Percentiles rank a stretch among this genome's conserved stretches.
phyloP scores from a whole-genome alignment of 2,888 invertebrate genomes.

The Altica lythri region DNA sequence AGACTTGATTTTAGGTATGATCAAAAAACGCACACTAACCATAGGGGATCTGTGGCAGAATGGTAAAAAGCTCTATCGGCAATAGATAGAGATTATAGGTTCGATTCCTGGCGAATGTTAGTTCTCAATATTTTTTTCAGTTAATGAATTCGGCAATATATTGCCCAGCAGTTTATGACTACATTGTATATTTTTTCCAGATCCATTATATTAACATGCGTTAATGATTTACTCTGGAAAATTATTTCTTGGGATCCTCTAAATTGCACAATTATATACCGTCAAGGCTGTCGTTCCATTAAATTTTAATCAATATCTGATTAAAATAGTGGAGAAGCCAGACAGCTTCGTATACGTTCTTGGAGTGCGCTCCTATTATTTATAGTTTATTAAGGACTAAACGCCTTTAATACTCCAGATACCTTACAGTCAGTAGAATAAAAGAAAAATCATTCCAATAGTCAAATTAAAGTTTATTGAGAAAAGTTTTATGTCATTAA shows the following conservation, averaged over 20 bases:
- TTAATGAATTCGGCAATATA: no score
- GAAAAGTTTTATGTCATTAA: no score
- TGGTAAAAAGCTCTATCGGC: no score
- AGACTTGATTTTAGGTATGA: no score
- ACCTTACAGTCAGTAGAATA: background rate
- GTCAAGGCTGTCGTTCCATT: conserved; percentile 7
- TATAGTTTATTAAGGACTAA: conserved; percentile 14
- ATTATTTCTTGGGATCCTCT: conserved; percentile 2
- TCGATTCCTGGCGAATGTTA: no score
- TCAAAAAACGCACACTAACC: no score
- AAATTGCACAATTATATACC: conserved; percentile 11
- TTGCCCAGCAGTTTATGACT: background rate
- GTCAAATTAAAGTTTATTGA: no score
- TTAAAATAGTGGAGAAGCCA: conserved; percentile 14
- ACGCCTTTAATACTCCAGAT: conserved; percentile 4
- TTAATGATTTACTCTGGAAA: background rate
- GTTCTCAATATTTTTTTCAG: no score
- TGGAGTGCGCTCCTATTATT: conserved; percentile 5
- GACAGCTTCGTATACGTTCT: background rate
- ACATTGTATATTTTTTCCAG: background rate
- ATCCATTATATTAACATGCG: background rate
- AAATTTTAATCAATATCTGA: conserved; percentile 18
- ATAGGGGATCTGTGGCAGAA: no score
- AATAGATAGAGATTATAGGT: no score
- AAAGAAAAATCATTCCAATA: no score